A percentile compares a stretch with the other conserved stretches of the same genome.
These are phyloP conservation scores for Manis crassicaudata DNA, from an alignment of 2,797 vertebrate genomes.

Conservation along the genomic window DNA sequence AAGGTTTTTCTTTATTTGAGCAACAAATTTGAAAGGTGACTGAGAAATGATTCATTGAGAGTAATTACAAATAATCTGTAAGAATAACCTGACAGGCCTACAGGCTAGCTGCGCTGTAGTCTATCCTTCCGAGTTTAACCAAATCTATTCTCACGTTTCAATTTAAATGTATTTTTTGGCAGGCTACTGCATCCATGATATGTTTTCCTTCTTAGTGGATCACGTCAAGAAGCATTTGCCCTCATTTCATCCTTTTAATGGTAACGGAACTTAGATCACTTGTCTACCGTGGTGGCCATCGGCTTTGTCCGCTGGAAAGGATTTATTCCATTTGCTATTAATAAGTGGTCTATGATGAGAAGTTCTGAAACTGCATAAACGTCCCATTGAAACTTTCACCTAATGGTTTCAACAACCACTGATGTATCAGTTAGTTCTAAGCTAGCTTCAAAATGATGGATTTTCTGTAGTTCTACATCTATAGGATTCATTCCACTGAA, in stretches of 20 bases:
- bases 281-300: neutral
- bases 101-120: neutral
- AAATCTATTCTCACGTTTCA: neutral
- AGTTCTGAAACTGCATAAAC: neutral
- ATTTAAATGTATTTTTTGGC: neutral
- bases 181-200: neutral
- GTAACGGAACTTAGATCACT: neutral
- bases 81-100: neutral
- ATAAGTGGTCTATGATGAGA: neutral
- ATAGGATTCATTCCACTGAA: neutral
- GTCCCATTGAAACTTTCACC: neutral
- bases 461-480: neutral
- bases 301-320: neutral
- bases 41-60: slow-evolving; percentile 35
- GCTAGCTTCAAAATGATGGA: neutral
- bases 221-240: neutral
- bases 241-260: neutral
- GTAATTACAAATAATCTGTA: neutral
- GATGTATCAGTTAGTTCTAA: neutral
- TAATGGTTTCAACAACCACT: neutral
- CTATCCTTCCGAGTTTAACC: neutral
- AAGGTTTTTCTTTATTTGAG: slow-evolving; percentile 16
- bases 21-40: neutral
- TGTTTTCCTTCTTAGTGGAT: neutral
- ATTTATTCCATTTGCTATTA: neutral